These are phyloP conservation scores for Nephrotoma flavescens DNA, from an alignment of 2,888 invertebrate species.

Conservation along the genomic window DNA sequence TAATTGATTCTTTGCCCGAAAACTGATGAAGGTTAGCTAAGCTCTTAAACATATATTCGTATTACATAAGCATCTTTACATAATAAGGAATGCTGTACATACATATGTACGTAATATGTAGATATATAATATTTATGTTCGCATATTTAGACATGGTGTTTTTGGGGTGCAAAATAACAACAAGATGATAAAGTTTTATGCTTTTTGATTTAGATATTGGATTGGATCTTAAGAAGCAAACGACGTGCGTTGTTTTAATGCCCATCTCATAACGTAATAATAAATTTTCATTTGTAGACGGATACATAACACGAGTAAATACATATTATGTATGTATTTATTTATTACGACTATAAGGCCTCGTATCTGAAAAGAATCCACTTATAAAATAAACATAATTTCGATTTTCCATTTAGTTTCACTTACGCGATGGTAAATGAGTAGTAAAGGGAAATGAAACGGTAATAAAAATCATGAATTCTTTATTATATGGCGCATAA, in stretches of 20 bases:
- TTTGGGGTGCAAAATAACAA: not conserved
- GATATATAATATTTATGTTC: not conserved
- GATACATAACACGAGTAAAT: not conserved
- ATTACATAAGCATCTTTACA: not conserved
- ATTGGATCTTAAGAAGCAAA: not conserved
- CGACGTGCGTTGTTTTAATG: not conserved
- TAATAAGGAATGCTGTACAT: not conserved
- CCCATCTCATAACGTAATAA: not conserved
- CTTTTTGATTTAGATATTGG: not conserved
- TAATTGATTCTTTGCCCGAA: too few relatives aligned
- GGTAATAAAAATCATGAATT: not conserved
- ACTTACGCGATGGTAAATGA: constrained; percentile 3
- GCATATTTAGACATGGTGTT: not conserved
- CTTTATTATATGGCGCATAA: not conserved
- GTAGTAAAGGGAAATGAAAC: not conserved
- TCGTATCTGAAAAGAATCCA: not conserved
- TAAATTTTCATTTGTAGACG: not conserved
- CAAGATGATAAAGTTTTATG: not conserved
- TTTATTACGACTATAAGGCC: not conserved
- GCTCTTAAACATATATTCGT: not conserved
- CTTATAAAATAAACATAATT: not conserved
- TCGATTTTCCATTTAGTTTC: constrained; percentile 17
- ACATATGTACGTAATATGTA: not conserved
- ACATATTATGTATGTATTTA: too few relatives aligned
- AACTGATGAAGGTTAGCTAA: not conserved